A percentile compares a stretch with the other conserved stretches of the same genome.
Conservation (phyloP, 2,113 vertebrate species). For the Rhinoderma darwinii region DNA sequence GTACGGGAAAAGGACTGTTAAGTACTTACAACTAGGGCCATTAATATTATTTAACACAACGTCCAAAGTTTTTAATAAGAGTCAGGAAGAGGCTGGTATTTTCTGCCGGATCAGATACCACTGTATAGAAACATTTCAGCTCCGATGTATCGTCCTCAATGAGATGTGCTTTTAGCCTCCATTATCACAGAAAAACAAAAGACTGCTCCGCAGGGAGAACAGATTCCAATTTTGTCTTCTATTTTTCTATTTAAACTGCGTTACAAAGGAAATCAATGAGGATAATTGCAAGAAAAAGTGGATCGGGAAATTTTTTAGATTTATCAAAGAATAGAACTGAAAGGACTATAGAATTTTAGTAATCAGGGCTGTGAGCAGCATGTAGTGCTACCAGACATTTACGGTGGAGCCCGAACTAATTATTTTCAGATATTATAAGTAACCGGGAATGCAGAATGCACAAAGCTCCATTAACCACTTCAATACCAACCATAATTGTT, state of each 20-base stretch:
- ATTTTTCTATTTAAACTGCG: conserved; percentile 60
- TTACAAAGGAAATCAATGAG: conserved; percentile 57
- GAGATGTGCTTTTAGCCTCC: conserved; percentile 36
- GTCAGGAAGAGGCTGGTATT: conserved; percentile 83
- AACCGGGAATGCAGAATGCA: not conserved
- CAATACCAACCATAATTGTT: not conserved
- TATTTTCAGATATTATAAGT: conserved; percentile 6
- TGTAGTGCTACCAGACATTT: not conserved
- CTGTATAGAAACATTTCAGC: conserved; percentile 53
- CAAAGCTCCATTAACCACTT: not conserved
- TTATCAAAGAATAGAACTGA: conserved; percentile 38
- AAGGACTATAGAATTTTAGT: conserved; percentile 22
- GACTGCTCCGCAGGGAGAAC: conserved; percentile 25
- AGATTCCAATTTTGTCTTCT: conserved; percentile 56
- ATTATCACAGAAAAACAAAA: conserved; percentile 52
- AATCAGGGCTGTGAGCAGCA: not conserved
- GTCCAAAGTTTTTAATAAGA: conserved; percentile 89
- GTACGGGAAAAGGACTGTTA: conserved; percentile 86
- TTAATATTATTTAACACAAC: conserved; percentile 99
- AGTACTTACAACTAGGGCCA: conserved; percentile 91
- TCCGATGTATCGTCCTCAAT: conserved; percentile 28
- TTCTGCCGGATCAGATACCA: conserved; percentile 65
- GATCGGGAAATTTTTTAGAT: conserved; percentile 47
- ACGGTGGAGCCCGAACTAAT: not conserved
- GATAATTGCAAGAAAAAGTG: conserved; percentile 59